Base-by-base conservation (phyloP, 2,797 vertebrate genomes). In the Halcyon leucocephala region DNA sequence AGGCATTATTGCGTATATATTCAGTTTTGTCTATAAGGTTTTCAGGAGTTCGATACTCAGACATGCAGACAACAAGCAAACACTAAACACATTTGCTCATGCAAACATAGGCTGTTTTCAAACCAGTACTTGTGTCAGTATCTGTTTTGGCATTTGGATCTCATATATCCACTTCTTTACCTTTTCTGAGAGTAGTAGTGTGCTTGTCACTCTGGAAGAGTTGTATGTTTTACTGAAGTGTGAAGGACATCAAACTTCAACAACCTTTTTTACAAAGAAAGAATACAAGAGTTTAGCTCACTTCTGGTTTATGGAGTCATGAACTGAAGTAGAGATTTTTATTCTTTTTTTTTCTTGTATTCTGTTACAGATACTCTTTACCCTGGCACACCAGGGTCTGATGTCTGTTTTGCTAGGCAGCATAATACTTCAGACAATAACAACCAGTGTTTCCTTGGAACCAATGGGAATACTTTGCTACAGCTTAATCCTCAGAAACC, bases 401-500 rank as follows among this genome's bases (percentile, higher is more conserved):
- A 99, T 89, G 98, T 98, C 81, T 99, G 98, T 94, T 99, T 99
- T 95, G 98, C 98, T 37, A 99, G 99, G 95, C 99, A 99, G 82
- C 99, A 99, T 97, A 99, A 99, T 58, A 93, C 98, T 90, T 99
- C 99, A 1, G 99, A 99, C 97, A 99, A 99, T 94, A 99, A 99
- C 97, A 99, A 99, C 97, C 99, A 99, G 97, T 99, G 99, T 98
- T 98, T 99, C 80, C 98, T 99, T 51, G 98, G 97, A 73, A 95
- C 98, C 96, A 99, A 98, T n/a, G 99, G 99, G 25, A 99, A 98
- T 97, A 89, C 98, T 49, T 97, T 99, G 81, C 98, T 98, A 19
- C 99, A 99, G 77, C 97, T 99, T 92, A 98, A 98, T 85, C 98
- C 99, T 84, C 99, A 99, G 96, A 99, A 99, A 95, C 99, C 99